These are phyloP conservation scores for Sinocyclocheilus rhinocerous DNA, from an alignment of 2,113 vertebrate genomes.

Conservation along the genomic window DNA sequence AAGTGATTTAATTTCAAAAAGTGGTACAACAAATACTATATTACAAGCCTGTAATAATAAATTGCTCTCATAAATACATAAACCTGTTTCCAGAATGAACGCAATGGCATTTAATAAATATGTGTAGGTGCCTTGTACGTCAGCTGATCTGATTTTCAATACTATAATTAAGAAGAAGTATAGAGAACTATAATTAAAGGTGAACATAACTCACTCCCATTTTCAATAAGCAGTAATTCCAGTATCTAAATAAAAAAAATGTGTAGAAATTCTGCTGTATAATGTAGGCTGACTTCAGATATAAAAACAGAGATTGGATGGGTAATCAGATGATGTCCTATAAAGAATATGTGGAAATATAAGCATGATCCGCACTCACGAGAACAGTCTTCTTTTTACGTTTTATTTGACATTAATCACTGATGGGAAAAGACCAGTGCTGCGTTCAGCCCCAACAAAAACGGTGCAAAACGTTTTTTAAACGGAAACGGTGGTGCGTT, in stretches of 20 bases:
- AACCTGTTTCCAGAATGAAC: not conserved
- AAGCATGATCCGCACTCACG: too few relatives aligned
- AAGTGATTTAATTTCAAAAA: not conserved
- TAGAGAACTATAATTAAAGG: not conserved
- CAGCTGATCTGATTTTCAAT: not conserved
- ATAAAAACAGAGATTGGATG: not conserved
- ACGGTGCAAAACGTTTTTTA: too few relatives aligned
- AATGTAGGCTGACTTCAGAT: not conserved
- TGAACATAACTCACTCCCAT: not conserved
- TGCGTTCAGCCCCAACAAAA: too few relatives aligned
- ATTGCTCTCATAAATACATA: not conserved
- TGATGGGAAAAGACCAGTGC: too few relatives aligned
- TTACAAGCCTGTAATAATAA: not conserved
- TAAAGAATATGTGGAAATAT: not conserved
- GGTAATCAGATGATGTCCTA: not conserved
- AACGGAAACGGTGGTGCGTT: too few relatives aligned
- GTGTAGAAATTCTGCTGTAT: not conserved
- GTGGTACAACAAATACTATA: not conserved
- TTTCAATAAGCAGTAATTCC: not conserved
- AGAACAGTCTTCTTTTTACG: too few relatives aligned
- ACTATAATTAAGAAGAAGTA: not conserved
- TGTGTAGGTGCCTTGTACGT: not conserved
- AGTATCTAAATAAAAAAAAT: not conserved
- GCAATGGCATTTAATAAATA: not conserved
- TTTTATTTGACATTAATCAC: too few relatives aligned